A percentile compares a stretch with the other conserved stretches of the same genome.
phyloP scores from a whole-genome alignment of 2,113 vertebrate species.

The Sterrhoptilus dennistouni region DNA sequence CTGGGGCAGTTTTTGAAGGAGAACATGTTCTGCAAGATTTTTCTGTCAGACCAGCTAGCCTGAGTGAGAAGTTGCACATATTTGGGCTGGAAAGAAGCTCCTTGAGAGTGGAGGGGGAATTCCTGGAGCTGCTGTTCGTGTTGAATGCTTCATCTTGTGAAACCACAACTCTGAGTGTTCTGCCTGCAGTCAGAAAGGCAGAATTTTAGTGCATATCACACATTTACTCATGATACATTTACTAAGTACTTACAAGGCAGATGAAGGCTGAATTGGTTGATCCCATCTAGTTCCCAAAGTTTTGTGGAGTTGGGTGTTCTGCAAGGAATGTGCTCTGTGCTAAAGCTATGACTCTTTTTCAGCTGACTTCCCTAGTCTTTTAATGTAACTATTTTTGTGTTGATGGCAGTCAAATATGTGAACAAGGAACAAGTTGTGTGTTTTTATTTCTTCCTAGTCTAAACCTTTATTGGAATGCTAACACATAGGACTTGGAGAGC shows the following conservation, averaged over 20 bases:
- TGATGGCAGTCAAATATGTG: background rate
- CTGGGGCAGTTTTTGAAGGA: background rate
- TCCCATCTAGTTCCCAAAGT: background rate
- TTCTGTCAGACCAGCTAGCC: background rate
- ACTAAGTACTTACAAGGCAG: background rate
- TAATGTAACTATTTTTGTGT: background rate
- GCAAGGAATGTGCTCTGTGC: background rate
- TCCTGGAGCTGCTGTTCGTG: background rate
- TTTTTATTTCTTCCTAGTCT: background rate
- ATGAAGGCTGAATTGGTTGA: background rate
- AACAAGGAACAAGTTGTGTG: background rate
- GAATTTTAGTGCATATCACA: background rate
- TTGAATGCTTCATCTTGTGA: background rate
- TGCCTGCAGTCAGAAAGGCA: background rate
- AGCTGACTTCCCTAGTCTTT: background rate
- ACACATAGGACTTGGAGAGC: background rate
- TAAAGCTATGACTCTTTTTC: background rate
- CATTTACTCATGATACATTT: fast-evolving
- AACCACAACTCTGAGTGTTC: background rate
- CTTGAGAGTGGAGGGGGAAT: background rate
- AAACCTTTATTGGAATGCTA: background rate
- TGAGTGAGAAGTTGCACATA: background rate
- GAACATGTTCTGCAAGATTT: background rate
- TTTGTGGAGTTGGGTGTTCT: background rate
- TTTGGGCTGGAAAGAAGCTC: background rate